Percentiles rank a stretch among this genome's conserved stretches.
phyloP scores from a whole-genome alignment of 2,797 vertebrate species.

The Harpagifer antarcticus region DNA sequence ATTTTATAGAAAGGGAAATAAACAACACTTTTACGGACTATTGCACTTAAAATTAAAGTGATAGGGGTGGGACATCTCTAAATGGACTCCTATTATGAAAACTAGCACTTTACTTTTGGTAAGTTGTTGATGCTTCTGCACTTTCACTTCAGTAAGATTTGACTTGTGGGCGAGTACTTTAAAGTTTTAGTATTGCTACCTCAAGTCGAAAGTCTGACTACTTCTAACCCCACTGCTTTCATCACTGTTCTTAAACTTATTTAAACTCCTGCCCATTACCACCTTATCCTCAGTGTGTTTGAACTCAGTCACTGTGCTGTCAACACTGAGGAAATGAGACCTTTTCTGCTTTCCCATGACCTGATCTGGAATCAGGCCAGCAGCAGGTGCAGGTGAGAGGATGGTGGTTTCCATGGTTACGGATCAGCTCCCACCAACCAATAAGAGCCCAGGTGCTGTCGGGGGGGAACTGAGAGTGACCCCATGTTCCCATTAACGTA shows the following conservation, averaged over 20 bases:
- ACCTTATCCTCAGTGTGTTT: slow-evolving; percentile 3
- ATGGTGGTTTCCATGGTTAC: slow-evolving; percentile 47
- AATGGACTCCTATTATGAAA: no score
- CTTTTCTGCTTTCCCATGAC: slow-evolving; percentile 39
- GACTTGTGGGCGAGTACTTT: no score
- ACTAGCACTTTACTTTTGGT: no score
- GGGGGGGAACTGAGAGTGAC: background rate
- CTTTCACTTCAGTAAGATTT: no score
- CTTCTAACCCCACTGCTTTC: no score
- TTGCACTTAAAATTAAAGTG: slow-evolving; percentile 21
- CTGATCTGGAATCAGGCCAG: slow-evolving; percentile 50
- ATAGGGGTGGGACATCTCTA: no score
- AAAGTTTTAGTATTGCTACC: no score
- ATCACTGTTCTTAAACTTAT: background rate
- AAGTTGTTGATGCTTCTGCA: no score
- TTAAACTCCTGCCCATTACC: background rate
- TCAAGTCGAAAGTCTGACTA: no score
- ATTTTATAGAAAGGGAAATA: background rate
- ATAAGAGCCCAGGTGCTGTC: slow-evolving; percentile 37
- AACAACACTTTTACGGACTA: background rate
- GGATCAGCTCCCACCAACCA: slow-evolving; percentile 29
- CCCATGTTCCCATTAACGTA: slow-evolving; percentile 10
- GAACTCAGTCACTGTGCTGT: slow-evolving; percentile 35
- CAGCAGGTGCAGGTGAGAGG: slow-evolving; percentile 27
- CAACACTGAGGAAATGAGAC: slow-evolving; percentile 66